Evolutionary conservation across 2,113 vertebrate genomes (phyloP), one percentile per base, ranked within the genome.

Genomic region (Struthio camelus): DNA sequence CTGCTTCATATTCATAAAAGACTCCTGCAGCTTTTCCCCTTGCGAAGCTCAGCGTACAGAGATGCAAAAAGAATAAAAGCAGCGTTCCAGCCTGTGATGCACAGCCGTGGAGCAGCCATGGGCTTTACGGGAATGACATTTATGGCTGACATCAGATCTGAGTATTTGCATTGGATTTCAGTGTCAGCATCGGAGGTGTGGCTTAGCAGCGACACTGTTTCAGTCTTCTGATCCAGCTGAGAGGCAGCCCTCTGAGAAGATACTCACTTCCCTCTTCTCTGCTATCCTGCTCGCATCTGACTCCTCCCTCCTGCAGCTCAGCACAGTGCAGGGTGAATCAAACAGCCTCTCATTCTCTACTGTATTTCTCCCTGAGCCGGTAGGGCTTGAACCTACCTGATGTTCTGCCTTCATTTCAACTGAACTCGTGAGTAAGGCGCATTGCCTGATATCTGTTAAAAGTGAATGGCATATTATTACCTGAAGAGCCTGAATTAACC

Each of bases 251-350:
- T 27, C 59, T 23, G 58, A 24, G 54, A 65, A 80, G 87, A 87
- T 54, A 71, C 83, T 64, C 58, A 51, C 89, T 92, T 81, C 19
- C 15, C 71, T 90, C 73, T 10, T 62, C 89, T 54, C 96, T 54
- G 90, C 90, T 96, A 36, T 73, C 91, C 96, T 88, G 97, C 97
- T 92, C n/a, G 34, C 86, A 50, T 75, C 96, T 95, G 95, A 94
- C 98, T 97, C 97, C 98, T 97, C 98, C 98, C 97, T 98, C 94
- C 98, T 97, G 98, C 98, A 98, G 97, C 96, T 96, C 87, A 0
- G 93, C 96, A 85, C 95, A 87, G 97, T 90, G 24, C 92, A 77
- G 89, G 87, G 90, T 40, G 97, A 96, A 73, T 95, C 96, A 92
- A 48, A 32, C 87, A 95, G 96, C 96, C 69, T 88, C 93, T 91